Evolutionary conservation across 2,797 vertebrate species (phyloP).

Genomic region (Macrochelys suwanniensis): DNA sequence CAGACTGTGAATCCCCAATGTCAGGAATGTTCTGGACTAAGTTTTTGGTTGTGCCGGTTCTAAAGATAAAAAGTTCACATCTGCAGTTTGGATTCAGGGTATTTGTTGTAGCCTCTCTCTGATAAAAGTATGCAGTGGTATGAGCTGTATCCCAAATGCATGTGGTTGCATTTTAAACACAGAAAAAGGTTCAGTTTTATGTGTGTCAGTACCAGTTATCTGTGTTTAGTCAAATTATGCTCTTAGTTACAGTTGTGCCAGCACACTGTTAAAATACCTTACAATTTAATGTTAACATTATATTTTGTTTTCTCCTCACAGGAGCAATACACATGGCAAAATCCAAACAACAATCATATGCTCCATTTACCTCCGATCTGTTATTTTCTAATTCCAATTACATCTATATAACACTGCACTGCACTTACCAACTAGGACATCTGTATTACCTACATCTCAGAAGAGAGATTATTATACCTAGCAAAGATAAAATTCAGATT

Average conservation of each 20-base stretch:
- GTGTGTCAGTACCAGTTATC: background rate
- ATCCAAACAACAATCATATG: background rate
- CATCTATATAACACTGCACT: background rate
- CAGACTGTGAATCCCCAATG: background rate
- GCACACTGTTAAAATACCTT: background rate
- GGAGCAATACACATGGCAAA: background rate
- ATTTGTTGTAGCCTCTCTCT: background rate
- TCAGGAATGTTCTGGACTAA: background rate
- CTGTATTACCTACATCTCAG: too few species aligned
- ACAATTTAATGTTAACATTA: background rate
- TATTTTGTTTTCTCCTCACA: accelerated
- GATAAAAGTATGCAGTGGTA: background rate
- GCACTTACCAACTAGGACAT: too few species aligned
- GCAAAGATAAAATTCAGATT: too few species aligned
- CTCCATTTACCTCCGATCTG: background rate
- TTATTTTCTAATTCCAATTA: background rate
- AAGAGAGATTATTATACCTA: too few species aligned
- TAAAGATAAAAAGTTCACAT: background rate
- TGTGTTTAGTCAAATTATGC: background rate
- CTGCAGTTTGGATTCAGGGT: background rate
- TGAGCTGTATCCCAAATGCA: background rate
- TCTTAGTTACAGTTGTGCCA: background rate
- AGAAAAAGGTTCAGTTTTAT: background rate
- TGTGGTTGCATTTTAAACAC: background rate
- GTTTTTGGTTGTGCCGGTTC: accelerated